Percentiles rank a stretch among this genome's conserved stretches.
These are phyloP conservation scores for Acleris holmiana DNA, from an alignment of 2,888 invertebrate species.

Conservation along the genomic window DNA sequence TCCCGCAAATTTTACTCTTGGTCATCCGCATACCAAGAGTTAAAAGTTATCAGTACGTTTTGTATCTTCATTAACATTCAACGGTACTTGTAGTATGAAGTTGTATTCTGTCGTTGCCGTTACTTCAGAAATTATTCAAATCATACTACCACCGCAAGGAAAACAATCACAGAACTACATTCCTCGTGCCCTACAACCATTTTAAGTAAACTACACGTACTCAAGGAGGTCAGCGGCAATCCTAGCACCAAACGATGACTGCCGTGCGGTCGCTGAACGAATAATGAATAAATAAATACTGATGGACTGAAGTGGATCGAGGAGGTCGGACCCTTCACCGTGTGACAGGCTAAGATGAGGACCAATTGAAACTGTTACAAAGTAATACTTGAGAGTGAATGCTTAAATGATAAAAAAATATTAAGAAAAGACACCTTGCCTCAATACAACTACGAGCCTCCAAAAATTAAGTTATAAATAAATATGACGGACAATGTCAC, in stretches of 20 bases:
- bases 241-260: conserved; percentile 33
- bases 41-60: no score
- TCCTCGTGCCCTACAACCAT: conserved; percentile 18
- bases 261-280: conserved; percentile 13
- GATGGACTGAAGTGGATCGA: conserved; percentile 36
- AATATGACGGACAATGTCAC: no score
- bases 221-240: conserved; percentile 35
- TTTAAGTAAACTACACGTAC: conserved; percentile 36
- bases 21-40: no score
- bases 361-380: conserved; percentile 13
- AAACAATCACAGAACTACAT: conserved; percentile 2
- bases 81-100: no score
- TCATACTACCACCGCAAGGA: conserved; percentile 7
- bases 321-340: conserved; percentile 37
- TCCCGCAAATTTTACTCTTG: no score
- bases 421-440: no score
- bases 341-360: conserved; percentile 11
- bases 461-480: no score
- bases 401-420: background rate
- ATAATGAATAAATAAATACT: conserved; percentile 38
- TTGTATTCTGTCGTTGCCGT: background rate
- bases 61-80: no score
- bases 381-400: background rate
- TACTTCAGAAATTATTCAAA: background rate
- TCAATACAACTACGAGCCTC: no score